Evolutionary conservation across 2,113 vertebrate genomes (phyloP).

Genomic region (Glaucidium brasilianum): DNA sequence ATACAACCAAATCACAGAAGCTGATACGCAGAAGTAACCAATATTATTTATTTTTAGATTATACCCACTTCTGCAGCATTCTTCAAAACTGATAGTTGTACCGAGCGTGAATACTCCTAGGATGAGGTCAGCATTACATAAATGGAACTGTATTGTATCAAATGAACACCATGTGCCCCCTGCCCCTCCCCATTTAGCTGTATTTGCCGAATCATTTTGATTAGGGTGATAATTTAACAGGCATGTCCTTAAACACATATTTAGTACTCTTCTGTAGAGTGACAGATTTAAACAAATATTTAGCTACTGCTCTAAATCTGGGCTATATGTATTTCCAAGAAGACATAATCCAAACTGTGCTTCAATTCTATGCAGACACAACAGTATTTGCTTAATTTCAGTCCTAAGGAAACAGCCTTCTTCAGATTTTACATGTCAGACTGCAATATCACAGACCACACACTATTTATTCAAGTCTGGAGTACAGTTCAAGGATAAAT

Average conservation of each 20-base stretch:
- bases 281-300: background rate
- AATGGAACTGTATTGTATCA: background rate
- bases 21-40: background rate
- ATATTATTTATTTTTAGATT: background rate
- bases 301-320: background rate
- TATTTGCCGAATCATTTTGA: background rate
- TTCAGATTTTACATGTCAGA: constrained; percentile 8
- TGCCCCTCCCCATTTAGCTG: rapidly evolving
- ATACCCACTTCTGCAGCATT: background rate
- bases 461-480: background rate
- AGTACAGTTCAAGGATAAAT: constrained; percentile 1
- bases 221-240: background rate
- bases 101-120: background rate
- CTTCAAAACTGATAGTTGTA: background rate
- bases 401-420: background rate
- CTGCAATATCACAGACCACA: background rate
- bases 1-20: background rate
- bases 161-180: background rate
- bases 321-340: background rate
- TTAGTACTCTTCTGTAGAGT: background rate
- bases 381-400: constrained; percentile 7
- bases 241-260: background rate
- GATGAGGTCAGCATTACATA: background rate
- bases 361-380: background rate
- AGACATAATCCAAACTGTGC: background rate